Conservation (phyloP, 2,113 vertebrate species). For the Anoura caudifer region DNA sequence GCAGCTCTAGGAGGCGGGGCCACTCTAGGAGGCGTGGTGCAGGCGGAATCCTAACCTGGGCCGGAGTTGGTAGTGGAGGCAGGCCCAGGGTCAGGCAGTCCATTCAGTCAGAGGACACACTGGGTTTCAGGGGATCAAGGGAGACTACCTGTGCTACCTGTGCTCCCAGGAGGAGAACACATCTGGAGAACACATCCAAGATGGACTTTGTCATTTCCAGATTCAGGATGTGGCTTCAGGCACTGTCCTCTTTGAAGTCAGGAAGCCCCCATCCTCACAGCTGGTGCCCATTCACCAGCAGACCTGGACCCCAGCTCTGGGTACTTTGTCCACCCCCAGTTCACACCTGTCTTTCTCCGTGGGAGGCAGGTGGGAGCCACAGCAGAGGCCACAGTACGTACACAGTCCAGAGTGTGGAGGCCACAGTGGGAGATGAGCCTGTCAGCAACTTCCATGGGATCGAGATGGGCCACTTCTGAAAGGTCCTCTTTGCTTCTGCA, state of each 20-base stretch:
- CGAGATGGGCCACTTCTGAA: constrained; percentile 96
- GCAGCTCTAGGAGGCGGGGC: neutral
- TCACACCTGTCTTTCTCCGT: constrained; percentile 94
- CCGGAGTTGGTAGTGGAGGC: neutral
- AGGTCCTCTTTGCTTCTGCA: constrained; percentile 82
- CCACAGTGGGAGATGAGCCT: constrained; percentile 96
- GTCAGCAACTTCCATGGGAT: constrained; percentile 99
- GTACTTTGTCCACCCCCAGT: constrained; percentile 95
- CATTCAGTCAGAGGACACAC: neutral
- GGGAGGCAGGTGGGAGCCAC: constrained; percentile 93
- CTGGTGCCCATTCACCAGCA: constrained; percentile 85
- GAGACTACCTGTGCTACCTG: constrained; percentile 95
- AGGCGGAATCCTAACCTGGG: neutral
- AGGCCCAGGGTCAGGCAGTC: neutral
- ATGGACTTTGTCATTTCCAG: constrained; percentile 90
- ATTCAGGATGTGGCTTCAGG: constrained; percentile 98
- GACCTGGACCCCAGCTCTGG: constrained; percentile 92
- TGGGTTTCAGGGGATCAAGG: neutral
- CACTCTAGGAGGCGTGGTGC: neutral
- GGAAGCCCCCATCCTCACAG: constrained; percentile 90
- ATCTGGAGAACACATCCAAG: constrained; percentile 95
- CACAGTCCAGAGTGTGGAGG: no score
- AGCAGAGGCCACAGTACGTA: constrained; percentile 98
- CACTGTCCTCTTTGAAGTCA: constrained; percentile 96
- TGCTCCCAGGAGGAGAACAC: constrained; percentile 95